phyloP scores from a whole-genome alignment of 2,888 invertebrate species.

The Bedellia somnulentella region DNA sequence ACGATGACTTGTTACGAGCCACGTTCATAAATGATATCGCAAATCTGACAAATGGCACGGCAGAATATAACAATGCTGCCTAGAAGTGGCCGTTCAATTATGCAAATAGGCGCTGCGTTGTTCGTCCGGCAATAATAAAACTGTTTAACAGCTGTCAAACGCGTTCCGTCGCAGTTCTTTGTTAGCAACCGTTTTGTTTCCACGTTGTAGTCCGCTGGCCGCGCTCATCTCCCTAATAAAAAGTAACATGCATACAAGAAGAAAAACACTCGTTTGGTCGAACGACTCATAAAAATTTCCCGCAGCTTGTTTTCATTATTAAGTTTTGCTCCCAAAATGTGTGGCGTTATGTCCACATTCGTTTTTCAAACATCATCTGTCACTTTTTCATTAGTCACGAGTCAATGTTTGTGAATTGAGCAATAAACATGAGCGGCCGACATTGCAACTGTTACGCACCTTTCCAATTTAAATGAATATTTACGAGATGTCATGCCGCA shows the following conservation, averaged over 20 bases:
- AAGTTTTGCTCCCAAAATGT: no score
- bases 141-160: slow-evolving; percentile 58
- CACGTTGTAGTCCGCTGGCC: no score
- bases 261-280: no score
- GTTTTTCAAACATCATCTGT: no score
- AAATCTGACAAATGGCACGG: slow-evolving; percentile 60
- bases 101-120: slow-evolving; percentile 55
- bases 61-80: slow-evolving; percentile 57
- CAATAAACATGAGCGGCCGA: slow-evolving; percentile 43
- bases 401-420: slow-evolving; percentile 57
- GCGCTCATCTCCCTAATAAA: slow-evolving; percentile 33
- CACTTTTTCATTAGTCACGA: no score
- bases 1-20: slow-evolving; percentile 48
- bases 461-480: slow-evolving; percentile 30
- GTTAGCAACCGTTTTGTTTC: slow-evolving; percentile 27
- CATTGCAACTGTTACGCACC: slow-evolving; percentile 28
- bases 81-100: slow-evolving; percentile 61
- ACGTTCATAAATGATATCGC: slow-evolving; percentile 57
- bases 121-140: slow-evolving; percentile 55
- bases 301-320: no score
- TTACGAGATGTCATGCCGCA: no score
- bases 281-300: no score
- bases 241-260: no score
- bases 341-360: no score
- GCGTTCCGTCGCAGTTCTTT: slow-evolving; percentile 18